Evolutionary conservation across 1,140 invertebrate species (phyloP).

Genomic region (Metaphire vulgaris): DNA sequence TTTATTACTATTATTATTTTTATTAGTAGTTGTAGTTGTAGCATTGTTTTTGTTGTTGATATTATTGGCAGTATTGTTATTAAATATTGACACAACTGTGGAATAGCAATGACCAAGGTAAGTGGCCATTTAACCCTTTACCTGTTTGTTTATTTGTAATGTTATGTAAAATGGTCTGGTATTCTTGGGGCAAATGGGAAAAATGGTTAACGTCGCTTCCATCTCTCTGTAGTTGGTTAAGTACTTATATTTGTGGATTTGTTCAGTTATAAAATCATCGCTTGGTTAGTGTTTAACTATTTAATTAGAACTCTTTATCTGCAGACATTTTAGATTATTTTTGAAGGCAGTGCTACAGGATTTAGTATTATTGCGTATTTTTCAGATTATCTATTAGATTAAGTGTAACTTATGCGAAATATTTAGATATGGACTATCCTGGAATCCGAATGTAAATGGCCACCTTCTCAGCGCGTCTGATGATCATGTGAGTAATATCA

Average conservation of each 20-base stretch:
- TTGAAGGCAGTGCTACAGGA: too few species aligned
- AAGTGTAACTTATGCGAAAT: too few species aligned
- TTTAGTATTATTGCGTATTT: too few species aligned
- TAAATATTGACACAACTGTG: background rate
- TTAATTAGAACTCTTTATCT: too few species aligned
- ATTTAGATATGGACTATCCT: constrained; percentile 79
- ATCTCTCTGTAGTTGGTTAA: background rate
- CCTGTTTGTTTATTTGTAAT: too few species aligned
- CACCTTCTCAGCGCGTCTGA: constrained; percentile 94
- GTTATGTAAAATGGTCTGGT: too few species aligned
- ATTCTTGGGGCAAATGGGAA: too few species aligned
- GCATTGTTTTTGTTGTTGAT: constrained; percentile 2
- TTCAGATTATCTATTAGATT: too few species aligned
- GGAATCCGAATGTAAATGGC: constrained; percentile 98
- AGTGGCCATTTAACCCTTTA: too few species aligned
- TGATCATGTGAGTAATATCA: constrained; percentile 65
- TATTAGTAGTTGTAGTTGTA: background rate
- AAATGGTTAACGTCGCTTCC: too few species aligned
- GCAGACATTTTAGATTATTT: too few species aligned
- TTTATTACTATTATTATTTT: too few species aligned
- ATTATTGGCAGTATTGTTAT: background rate
- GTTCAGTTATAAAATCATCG: background rate
- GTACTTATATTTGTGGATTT: background rate
- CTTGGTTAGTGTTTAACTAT: background rate
- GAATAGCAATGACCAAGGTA: background rate